Percentiles rank a stretch among this genome's conserved stretches.
phyloP scores from a whole-genome alignment of 2,888 invertebrate species.

The Archaeoteleia sp. region DNA sequence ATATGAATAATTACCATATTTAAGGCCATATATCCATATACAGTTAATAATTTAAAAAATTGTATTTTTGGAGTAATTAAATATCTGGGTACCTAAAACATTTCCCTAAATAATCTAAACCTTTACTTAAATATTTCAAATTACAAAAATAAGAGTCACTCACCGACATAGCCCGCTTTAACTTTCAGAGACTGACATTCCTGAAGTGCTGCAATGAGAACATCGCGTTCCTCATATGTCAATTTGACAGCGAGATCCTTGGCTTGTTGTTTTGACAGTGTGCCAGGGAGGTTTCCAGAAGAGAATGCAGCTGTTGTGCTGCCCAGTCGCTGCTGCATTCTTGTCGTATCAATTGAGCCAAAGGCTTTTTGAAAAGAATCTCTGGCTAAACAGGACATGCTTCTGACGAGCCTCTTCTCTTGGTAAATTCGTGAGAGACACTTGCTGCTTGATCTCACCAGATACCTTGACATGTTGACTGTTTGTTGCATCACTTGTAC shows the following conservation, averaged over 20 bases:
- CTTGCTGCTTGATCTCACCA: no score
- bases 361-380: no score
- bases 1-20: no score
- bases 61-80: no score
- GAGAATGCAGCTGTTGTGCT: slow-evolving; percentile 57
- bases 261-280: slow-evolving; percentile 82
- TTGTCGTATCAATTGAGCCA: neutral
- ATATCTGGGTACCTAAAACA: no score
- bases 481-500: no score
- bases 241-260: slow-evolving; percentile 84
- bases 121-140: no score
- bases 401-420: neutral
- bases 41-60: no score
- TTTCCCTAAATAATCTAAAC: no score
- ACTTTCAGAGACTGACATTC: slow-evolving; percentile 85
- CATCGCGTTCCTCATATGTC: slow-evolving; percentile 83
- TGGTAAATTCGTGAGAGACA: slow-evolving; percentile 3
- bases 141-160: slow-evolving; percentile 39
- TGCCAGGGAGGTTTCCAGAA: slow-evolving; percentile 51
- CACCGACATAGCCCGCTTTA: slow-evolving; percentile 88
- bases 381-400: neutral
- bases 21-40: no score
- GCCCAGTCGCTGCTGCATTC: slow-evolving; percentile 35
- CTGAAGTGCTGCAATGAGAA: slow-evolving; percentile 82
- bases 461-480: no score